Evolutionary conservation across 2,797 vertebrate species (phyloP), one percentile per base, ranked within the genome.

Genomic region (Dendrocincla fuliginosa): DNA sequence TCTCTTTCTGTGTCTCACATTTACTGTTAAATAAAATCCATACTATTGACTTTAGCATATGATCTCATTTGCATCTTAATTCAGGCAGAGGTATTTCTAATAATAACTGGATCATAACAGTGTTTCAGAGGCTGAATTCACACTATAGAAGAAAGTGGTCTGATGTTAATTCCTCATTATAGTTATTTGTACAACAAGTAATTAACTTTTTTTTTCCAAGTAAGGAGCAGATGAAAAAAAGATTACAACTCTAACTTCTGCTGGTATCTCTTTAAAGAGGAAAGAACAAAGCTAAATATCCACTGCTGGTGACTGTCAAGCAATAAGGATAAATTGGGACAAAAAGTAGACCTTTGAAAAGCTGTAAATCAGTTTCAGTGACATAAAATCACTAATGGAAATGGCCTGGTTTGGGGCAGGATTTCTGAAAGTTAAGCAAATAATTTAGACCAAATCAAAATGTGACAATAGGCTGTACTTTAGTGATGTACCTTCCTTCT

Each of bases 391-490:
- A 13, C 78, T 87, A 71, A 71, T 86, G 59, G 55, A 84, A 92
- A 60, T 24, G 27, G 35, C 32, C 56, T 87, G 56, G 37, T 65
- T 37, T 16, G 35, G 59, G 61, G 47, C 37, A 71, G 32, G 59
- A 79, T 79, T 93, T 95, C 42, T 88, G 70, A 39, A 88, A 81
- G 46, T 71, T 94, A 75, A 91, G 35, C 7, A 44, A 90, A 70
- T 64, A 69, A 23, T 60, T 77, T n/a, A 68, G 33, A 49, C 32
- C 63, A 92, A 82, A 92, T 65, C 2, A 94, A 77, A 68, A 67
- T 59, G 28, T 61, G 79, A n/a, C 73, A 37, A 55, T 80, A 46
- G 27, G 28, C 49, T 73, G 46, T 11, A 27, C 13, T 68, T 79
- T 37, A 81, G 23, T 56, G 16, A 10, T 64, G 20, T 19, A 64